Percentiles rank a stretch among this genome's conserved stretches.
Conservation (phyloP, 1,140 invertebrate species). For the Dendroctonus valens region DNA sequence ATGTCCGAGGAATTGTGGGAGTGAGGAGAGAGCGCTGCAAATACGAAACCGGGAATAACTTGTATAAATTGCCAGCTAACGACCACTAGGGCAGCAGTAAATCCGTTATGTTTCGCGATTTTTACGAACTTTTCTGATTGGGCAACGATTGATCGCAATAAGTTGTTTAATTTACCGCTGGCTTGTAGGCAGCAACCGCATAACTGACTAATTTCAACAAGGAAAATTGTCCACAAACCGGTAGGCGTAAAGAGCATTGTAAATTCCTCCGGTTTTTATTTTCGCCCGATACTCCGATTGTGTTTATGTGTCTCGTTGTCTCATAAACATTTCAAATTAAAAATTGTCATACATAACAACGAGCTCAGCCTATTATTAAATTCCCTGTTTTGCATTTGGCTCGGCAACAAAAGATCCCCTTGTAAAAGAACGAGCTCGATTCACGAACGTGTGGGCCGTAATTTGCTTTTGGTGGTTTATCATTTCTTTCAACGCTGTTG, state of each 20-base stretch:
- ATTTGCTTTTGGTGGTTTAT: slow-evolving; percentile 4
- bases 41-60: background rate
- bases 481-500: slow-evolving; percentile 1
- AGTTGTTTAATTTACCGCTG: no score
- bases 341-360: slow-evolving; percentile 27
- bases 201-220: background rate
- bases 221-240: background rate
- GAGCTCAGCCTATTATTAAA: slow-evolving; percentile 24
- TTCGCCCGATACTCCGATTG: slow-evolving; percentile 18
- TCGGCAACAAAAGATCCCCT: slow-evolving; percentile 1
- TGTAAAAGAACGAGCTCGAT: slow-evolving; percentile 5
- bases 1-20: slow-evolving; percentile 3
- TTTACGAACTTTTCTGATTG: no score
- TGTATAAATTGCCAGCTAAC: background rate
- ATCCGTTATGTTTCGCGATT: background rate
- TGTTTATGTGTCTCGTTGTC: slow-evolving; percentile 23
- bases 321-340: slow-evolving; percentile 29
- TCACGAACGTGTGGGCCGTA: slow-evolving; percentile 4
- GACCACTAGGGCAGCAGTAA: background rate
- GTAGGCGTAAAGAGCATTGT: slow-evolving; percentile 17
- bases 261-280: slow-evolving; percentile 12
- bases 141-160: no score
- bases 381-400: slow-evolving; percentile 25
- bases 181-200: background rate
- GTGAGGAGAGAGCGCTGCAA: background rate